phyloP scores from a whole-genome alignment of 64 coral and sea anemone species.

The Stylophora pistillata region DNA sequence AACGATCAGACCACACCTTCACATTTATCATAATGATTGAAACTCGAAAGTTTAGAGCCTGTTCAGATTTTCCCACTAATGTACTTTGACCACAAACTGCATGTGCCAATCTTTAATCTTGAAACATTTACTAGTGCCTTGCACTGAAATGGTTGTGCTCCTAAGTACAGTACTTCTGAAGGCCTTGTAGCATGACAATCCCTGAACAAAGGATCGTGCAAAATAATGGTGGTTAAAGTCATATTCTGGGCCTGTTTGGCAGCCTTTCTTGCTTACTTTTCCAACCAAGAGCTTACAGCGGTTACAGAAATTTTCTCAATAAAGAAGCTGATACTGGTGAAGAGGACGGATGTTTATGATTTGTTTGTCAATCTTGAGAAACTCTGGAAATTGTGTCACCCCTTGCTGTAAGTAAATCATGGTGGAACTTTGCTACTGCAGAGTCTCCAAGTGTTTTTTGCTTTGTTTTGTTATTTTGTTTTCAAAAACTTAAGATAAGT shows the following conservation, averaged over 20 bases:
- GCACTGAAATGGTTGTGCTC: neutral
- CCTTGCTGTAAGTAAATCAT: neutral
- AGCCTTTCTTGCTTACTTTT: neutral
- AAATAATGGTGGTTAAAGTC: neutral
- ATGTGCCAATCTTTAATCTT: too few species aligned
- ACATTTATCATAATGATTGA: too few species aligned
- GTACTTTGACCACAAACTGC: too few species aligned
- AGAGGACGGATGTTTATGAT: neutral
- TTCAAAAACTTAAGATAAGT: too few species aligned
- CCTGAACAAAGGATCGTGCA: neutral
- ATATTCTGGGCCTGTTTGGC: neutral
- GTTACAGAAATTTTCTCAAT: neutral
- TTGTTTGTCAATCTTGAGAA: neutral
- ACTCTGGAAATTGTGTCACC: neutral
- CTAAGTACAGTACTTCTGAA: neutral
- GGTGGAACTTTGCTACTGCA: too few species aligned
- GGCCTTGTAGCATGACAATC: too few species aligned
- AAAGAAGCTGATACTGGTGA: neutral
- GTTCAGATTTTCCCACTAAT: too few species aligned
- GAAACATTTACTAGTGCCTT: neutral
- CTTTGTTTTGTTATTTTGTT: too few species aligned
- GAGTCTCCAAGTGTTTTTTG: too few species aligned
- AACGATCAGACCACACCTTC: too few species aligned
- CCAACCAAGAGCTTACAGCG: neutral
- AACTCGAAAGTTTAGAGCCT: too few species aligned